Evolutionary conservation across 2,113 vertebrate species (phyloP), one percentile per base, ranked within the genome.

Genomic region (Copsychus sechellarum): DNA sequence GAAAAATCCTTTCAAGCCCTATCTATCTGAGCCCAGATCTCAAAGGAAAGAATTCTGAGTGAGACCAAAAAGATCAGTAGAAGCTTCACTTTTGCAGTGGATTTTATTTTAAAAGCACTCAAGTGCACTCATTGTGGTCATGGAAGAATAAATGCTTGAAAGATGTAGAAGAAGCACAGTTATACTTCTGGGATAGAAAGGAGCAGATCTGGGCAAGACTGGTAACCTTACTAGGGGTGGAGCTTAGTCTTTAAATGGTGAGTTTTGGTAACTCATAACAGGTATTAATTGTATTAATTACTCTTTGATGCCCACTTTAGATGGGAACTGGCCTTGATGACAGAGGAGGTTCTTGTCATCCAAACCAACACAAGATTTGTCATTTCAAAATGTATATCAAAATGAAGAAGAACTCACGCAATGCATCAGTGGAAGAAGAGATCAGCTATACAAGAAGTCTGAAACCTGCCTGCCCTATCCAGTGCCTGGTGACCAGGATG

Each of bases 231-330:
- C 2, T 60, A 43, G 43, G 23, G 3, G 2, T 34, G n/a, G 21
- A 90, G n/a, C 24, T 92, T 77, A 64, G 50, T 19, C 36, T 78
- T 60, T 47, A 61, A 42, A 25, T 15, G 40, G 24, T 61, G 47
- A 76, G 21, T 82, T 89, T 60, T 69, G 25, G 40, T 47, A 69
- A 76, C 36, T 29, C 2, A 1, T 69, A 42, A 51, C 11, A 43
- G 29, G 8, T 77, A 28, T 77, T 69, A 33, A 2, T 19, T 58
- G 38, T n/a, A 19, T 47, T 47, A 38, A 15, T 48, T 74, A 29
- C 6, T 1, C 1, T 18, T 64, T 69, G 40, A 54, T 4, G 6
- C 8, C 8, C 0, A 0, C 51, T 56, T 36, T 54, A 72, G 23
- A 21, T 5, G 2, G 3, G 38, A 5, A 20, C 65, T 36, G 22